Base-by-base conservation (phyloP, 2,113 vertebrate genomes). In the Calidris pugnax region DNA sequence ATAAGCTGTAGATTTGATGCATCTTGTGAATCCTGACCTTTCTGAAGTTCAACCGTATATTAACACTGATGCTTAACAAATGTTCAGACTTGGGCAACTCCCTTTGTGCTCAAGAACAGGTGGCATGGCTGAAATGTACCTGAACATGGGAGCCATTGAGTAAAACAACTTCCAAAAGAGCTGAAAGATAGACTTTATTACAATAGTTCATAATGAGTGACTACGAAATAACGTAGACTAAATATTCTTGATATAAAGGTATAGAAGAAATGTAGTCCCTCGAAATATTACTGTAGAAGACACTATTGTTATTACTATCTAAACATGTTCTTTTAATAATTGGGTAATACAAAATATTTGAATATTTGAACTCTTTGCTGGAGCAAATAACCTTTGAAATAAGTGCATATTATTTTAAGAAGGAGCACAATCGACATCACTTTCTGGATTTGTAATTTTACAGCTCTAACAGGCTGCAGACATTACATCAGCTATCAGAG, bases 401-500 rank as follows among this genome's bases (percentile, higher is more conserved):
- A 83, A 75, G 12, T 26, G 9, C 3, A 21, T 48, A 32, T 48
- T 76, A 64, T 81, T 76, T 73, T 68, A 60, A 71, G 73, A 75
- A 48, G 26, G 5, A 85, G 14, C 32, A 32, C 13, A 45, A 50
- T 41, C 0, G 0, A 57, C 50, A 73, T 4, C 15, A 64, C 14
- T 76, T 95, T 75, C 89, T 91, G 74, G 57, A 94, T 82, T 76
- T 94, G 48, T 69, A 62, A 80, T 91, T 93, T 89, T 83, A 80
- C 57, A 78, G 68, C 67, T 87, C 48, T 69, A 82, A 53, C 5
- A 30, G 35, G 41, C 50, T 77, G 50, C 85, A 96, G 91, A 93
- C 93, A 71, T 95, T 96, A 91, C 90, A 93, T 95, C 91, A 95
- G 59, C 85, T 87, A 50, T 73, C 50, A 82, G 79, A 87, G 93